phyloP scores from a whole-genome alignment of 2,113 vertebrate species.

The Corythornis cristatus region DNA sequence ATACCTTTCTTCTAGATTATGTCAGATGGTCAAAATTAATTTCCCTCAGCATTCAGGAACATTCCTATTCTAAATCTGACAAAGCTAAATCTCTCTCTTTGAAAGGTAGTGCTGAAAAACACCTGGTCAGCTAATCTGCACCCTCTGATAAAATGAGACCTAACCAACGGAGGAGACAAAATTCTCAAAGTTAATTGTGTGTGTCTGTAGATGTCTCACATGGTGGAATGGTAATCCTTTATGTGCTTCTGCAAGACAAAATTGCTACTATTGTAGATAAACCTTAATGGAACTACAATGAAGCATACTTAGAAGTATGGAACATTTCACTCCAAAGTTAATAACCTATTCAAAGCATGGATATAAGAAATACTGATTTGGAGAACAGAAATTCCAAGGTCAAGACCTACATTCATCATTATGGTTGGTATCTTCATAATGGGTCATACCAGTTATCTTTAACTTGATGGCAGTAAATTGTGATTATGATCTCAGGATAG shows the following conservation, averaged over 20 bases:
- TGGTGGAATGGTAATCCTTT: background rate
- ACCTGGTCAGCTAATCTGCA: background rate
- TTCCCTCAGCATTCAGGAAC: background rate
- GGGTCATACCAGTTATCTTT: background rate
- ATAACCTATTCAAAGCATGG: background rate
- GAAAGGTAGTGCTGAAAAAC: slow-evolving; percentile 10
- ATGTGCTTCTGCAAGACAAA: background rate
- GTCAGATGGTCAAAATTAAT: slow-evolving; percentile 1
- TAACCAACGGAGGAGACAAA: background rate
- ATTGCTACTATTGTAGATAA: background rate
- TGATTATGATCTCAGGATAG: background rate
- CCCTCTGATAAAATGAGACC: background rate
- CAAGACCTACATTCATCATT: background rate
- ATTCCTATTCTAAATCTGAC: background rate
- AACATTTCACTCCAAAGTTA: background rate
- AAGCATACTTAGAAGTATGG: background rate
- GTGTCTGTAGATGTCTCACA: background rate
- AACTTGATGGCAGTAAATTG: background rate
- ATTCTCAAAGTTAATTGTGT: background rate
- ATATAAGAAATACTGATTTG: background rate
- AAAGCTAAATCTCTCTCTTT: background rate
- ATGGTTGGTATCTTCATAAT: background rate
- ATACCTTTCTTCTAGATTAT: background rate
- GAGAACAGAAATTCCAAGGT: background rate
- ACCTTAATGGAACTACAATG: background rate